Base-by-base conservation (phyloP, 2,797 vertebrate genomes). In the Pseudopleuronectes americanus region DNA sequence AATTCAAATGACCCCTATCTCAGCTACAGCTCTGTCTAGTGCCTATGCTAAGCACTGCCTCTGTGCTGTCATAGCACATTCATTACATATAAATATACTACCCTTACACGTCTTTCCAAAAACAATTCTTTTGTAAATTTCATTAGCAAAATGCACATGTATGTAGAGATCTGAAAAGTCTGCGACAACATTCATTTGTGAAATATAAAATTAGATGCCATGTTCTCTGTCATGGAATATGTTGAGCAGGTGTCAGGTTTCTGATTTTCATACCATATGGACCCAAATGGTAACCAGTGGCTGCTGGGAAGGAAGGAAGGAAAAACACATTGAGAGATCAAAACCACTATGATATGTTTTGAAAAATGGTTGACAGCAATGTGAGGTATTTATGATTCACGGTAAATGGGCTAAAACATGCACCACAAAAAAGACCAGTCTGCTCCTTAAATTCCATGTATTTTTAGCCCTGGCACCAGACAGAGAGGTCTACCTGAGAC, bases 221-320 rank as follows among this genome's bases (percentile, higher is more conserved):
- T 19, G 48, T 54, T 76, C 23, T 13, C 65, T 55, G 38, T 57
- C 64, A 81, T 61, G 71, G 67, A 69, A 73, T 68, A 56, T 61
- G 69, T 76, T 53, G 64, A 24, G 55, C 47, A 28, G 26, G 28
- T 72, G 68, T 79, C 52, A 71, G 47, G 63, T 60, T 38, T 47
- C 57, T 87, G 73, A 87, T 83, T 71, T 76, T 72, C 57, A 1
- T 79, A 84, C 75, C 81, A 85, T 74, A 75, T 83, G 82, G 73
- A 56, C 31, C 3, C 38, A 31, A 80, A 60, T 62, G 86, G 73
- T 85, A 84, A 85, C 73, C 66, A 66, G 6, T 59, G 68, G 59
- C 60, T 48, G 82, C 47, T 74, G 64, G 59, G 47, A 60, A 64
- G 65, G 59, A 62, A 66, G 68, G 60, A 59, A 79, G 57, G 53